Base-by-base conservation (phyloP, 2,113 vertebrate species). In the Chunga burmeisteri region DNA sequence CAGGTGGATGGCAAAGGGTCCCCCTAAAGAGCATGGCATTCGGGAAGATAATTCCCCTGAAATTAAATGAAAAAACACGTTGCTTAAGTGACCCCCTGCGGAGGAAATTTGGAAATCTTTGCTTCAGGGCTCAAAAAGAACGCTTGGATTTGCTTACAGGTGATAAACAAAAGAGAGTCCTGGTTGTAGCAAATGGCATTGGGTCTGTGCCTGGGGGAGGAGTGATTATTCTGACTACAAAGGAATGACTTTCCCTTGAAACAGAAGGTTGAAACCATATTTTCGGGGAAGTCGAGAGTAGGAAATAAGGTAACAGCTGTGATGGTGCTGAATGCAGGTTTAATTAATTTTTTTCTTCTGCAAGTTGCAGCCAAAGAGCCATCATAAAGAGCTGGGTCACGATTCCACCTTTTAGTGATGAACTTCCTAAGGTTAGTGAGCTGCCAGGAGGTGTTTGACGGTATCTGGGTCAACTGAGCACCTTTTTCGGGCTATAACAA, bases 21-120 rank as follows among this genome's bases (percentile, higher is more conserved):
- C 49, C 42, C 27, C 42, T 75, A 77, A 89, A 97, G 91, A 90
- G 53, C 56, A 42, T 10, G 81, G 81, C 84, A 70, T 91, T 95
- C 73, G 73, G 59, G 50, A 90, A 97, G 91, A 96, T 87, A 89
- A 94, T 89, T 95, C 88, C 73, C 50, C 62, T 36, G 26, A 70
- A 83, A 94, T 93, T 94, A 94, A 90, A 96, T 77, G 91, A 94
- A 95, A 97, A 93, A 70, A 86, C 78, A 66, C 66, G 27, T 85
- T 92, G 61, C 79, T 92, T 87, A 82, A 87, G 73, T 16, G 23
- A 87, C 32, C 55, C 66, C 95, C 91, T 94, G 94, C 68, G 91
- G 94, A 93, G 81, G 89, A 97, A 95, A 94, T 93, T 88, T 95
- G 83, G 95, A 96, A 89, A 86, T 87, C 70, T 90, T 91, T 96